Percentiles rank a stretch among this genome's conserved stretches.
Conservation (phyloP, 2,888 invertebrate genomes). For the Mimas tiliae region DNA sequence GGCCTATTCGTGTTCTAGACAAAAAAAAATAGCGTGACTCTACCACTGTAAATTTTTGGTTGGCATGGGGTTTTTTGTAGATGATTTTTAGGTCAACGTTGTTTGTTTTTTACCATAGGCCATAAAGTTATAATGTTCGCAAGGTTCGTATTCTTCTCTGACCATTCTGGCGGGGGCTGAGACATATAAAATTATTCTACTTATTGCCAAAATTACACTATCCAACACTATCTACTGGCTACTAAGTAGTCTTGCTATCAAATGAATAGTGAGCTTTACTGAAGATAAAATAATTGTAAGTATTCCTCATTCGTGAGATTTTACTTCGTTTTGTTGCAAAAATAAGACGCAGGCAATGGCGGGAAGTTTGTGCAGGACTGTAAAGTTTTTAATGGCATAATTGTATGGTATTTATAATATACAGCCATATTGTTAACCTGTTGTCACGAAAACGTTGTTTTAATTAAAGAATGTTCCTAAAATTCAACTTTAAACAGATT, state of each 20-base stretch:
- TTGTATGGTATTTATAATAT: background rate
- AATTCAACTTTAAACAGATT: background rate
- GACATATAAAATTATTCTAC: too few species aligned
- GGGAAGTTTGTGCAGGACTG: background rate
- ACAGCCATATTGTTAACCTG: background rate
- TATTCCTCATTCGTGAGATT: background rate
- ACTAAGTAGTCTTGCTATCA: background rate
- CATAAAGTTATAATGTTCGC: too few species aligned
- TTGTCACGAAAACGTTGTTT: background rate
- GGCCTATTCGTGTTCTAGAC: too few species aligned
- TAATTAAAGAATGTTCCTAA: background rate
- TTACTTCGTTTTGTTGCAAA: background rate
- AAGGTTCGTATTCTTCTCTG: too few species aligned
- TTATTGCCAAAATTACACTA: too few species aligned
- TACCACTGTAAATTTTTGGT: too few species aligned
- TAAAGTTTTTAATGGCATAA: background rate
- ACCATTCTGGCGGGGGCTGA: too few species aligned
- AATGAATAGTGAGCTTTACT: background rate
- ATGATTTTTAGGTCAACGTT: too few species aligned
- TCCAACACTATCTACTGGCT: background rate
- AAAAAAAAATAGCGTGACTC: too few species aligned
- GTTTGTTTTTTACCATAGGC: too few species aligned
- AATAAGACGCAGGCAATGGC: background rate
- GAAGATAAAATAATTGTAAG: background rate
- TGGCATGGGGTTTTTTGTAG: too few species aligned